These are phyloP conservation scores for Troglohyphantes excavatus DNA, from an alignment of 2,888 invertebrate genomes.

Conservation along the genomic window DNA sequence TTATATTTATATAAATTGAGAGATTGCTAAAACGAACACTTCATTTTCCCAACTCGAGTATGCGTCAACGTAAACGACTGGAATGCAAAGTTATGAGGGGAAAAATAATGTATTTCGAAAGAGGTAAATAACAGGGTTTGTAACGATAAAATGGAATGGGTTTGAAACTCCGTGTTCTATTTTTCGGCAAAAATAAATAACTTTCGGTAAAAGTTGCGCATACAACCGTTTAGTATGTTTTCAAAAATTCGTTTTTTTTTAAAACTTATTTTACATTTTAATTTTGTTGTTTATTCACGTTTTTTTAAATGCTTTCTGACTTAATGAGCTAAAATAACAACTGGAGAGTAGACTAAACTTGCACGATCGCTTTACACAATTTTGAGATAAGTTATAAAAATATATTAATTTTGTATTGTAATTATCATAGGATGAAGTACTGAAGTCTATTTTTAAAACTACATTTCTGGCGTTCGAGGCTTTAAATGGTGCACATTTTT, in stretches of 20 bases:
- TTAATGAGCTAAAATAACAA: too few species aligned
- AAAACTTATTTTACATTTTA: neutral
- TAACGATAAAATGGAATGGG: neutral
- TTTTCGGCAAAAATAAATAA: neutral
- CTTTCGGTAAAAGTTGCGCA: neutral
- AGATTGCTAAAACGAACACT: neutral
- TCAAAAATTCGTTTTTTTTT: neutral
- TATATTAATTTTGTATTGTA: too few species aligned
- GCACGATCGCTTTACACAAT: too few species aligned
- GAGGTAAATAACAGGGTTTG: neutral
- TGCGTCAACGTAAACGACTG: neutral
- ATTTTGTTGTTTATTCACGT: neutral
- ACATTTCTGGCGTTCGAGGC: too few species aligned
- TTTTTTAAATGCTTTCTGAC: too few species aligned
- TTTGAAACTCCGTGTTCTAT: conserved; percentile 1
- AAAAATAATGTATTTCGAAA: neutral
- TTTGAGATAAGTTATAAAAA: too few species aligned
- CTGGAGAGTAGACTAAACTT: too few species aligned
- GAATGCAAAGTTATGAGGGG: conserved; percentile 5
- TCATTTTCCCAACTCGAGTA: neutral
- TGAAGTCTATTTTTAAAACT: too few species aligned
- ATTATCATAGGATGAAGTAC: too few species aligned
- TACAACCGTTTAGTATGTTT: neutral
- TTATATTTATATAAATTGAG: neutral
- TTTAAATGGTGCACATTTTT: too few species aligned